A percentile compares a stretch with the other conserved stretches of the same genome.
These are phyloP conservation scores for Trematomus loennbergii DNA, from an alignment of 2,113 vertebrate genomes.

Conservation along the genomic window DNA sequence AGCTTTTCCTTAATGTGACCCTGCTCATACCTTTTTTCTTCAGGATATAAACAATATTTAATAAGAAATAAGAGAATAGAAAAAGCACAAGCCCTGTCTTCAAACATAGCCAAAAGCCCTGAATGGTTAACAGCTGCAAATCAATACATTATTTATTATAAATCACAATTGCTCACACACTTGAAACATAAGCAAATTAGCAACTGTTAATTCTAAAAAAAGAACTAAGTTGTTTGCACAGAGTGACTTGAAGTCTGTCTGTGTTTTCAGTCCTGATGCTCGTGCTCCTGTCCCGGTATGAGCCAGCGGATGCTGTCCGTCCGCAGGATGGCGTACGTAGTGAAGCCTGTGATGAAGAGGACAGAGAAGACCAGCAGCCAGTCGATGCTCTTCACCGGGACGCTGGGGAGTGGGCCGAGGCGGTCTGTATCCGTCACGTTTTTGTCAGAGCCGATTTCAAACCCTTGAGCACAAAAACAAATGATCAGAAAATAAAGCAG, in stretches of 20 bases:
- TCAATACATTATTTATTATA: constrained; percentile 36
- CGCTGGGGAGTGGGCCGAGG: constrained; percentile 88
- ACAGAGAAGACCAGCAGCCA: constrained; percentile 97
- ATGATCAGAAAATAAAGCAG: background rate
- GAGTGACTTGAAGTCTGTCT: background rate
- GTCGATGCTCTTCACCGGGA: constrained; percentile 90
- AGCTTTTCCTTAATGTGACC: background rate
- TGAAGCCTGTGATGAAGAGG: constrained; percentile 91
- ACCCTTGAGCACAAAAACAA: constrained; percentile 81
- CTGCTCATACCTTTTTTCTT: background rate
- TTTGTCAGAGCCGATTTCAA: constrained; percentile 87
- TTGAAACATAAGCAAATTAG: constrained; percentile 33
- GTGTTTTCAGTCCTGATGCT: constrained; percentile 90
- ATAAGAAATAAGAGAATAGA: background rate
- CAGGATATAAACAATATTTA: constrained; percentile 2
- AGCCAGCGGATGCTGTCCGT: constrained; percentile 96
- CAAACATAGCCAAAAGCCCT: background rate
- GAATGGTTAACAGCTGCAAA: background rate
- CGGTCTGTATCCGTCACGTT: constrained; percentile 86
- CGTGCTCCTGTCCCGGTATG: constrained; percentile 95
- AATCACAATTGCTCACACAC: constrained; percentile 22
- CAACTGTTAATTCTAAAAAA: background rate
- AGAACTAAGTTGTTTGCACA: constrained; percentile 14
- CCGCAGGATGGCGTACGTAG: constrained; percentile 90
- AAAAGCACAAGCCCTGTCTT: background rate